phyloP scores from a whole-genome alignment of 2,797 vertebrate genomes.

The Argyrosomus regius region DNA sequence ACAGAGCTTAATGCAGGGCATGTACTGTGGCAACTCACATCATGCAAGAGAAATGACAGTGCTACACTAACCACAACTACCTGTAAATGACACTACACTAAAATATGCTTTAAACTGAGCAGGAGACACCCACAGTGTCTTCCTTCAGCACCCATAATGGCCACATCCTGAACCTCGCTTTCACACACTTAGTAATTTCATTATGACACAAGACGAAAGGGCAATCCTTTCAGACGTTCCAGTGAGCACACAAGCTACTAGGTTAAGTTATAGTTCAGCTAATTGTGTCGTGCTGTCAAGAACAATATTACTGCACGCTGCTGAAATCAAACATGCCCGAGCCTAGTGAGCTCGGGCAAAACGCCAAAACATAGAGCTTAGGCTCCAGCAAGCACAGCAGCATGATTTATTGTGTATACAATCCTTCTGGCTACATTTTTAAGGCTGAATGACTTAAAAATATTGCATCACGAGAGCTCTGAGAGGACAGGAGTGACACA shows the following conservation, averaged over 20 bases:
- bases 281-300: constrained; percentile 40
- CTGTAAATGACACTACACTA: not conserved
- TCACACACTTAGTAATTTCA: constrained; percentile 24
- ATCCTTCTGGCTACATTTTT: constrained; percentile 35
- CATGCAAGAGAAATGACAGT: not conserved
- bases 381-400: constrained; percentile 20
- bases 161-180: constrained; percentile 23
- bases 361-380: constrained; percentile 38
- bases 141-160: not conserved
- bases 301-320: constrained; percentile 36
- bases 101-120: constrained; percentile 9
- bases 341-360: constrained; percentile 33
- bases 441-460: constrained; percentile 37
- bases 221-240: constrained; percentile 10
- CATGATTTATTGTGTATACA: constrained; percentile 35
- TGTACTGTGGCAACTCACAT: not conserved
- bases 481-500: constrained; percentile 6
- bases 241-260: not conserved
- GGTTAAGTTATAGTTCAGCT: constrained; percentile 9
- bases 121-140: not conserved
- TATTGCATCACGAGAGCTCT: constrained; percentile 38
- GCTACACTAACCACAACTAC: not conserved
- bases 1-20: not conserved
- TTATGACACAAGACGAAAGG: not conserved
- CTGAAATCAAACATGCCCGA: constrained; percentile 50